Conservation (phyloP, 2,888 invertebrate species). For the Vanessa cardui region DNA sequence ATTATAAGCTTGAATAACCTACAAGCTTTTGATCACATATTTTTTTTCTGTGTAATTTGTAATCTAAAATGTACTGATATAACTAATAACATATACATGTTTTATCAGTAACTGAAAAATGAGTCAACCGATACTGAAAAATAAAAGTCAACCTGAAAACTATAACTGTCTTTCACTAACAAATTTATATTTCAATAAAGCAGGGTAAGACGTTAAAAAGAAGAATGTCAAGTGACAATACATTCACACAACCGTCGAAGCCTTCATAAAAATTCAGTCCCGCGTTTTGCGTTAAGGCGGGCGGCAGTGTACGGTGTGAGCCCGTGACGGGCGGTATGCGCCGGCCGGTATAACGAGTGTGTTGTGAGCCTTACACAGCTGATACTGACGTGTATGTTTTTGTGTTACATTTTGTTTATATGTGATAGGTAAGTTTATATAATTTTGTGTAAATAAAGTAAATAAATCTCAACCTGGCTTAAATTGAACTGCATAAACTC, state of each 20-base stretch:
- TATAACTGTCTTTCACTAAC: neutral
- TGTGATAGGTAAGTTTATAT: conserved; percentile 44
- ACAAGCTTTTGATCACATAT: too few species aligned
- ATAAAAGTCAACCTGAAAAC: neutral
- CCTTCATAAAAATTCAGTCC: conserved; percentile 30
- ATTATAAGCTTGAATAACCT: too few species aligned
- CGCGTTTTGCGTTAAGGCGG: conserved; percentile 49
- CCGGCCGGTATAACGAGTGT: conserved; percentile 41
- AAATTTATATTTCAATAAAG: conserved; percentile 8
- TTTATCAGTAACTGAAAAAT: neutral
- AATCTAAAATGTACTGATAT: too few species aligned
- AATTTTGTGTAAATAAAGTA: too few species aligned
- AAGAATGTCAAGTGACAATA: conserved; percentile 21
- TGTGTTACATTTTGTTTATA: conserved; percentile 37
- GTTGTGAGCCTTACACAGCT: conserved; percentile 29
- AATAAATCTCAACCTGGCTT: neutral
- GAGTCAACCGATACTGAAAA: neutral
- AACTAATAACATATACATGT: too few species aligned
- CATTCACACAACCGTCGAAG: conserved; percentile 13
- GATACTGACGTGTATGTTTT: conserved; percentile 26
- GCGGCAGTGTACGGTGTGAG: conserved; percentile 64
- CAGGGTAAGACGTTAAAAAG: conserved; percentile 22
- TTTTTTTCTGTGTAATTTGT: too few species aligned
- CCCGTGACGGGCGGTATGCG: conserved; percentile 60
- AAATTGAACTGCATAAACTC: neutral